Evolutionary conservation across 1,140 invertebrate species (phyloP), one percentile per base, ranked within the genome.

Genomic region (Uloborus diversus): DNA sequence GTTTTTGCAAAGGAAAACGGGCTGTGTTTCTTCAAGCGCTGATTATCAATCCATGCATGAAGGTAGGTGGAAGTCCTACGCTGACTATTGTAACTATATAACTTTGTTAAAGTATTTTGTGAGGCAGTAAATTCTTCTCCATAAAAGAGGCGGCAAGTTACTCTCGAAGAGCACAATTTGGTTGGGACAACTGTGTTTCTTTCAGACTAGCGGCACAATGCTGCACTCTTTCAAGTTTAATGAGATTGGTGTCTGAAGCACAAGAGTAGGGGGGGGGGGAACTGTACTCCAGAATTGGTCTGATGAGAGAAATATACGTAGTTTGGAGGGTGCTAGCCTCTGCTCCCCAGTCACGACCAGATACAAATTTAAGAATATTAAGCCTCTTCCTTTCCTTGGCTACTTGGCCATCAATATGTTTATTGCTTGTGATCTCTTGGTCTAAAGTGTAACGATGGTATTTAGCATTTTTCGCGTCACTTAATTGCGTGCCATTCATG

Each of bases 261-360:
- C 4, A 1, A 20, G 49, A 14, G 28, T 23, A 2, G 30, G 28
- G 17, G 30, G n/a, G n/a, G n/a, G 23, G 61, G 27, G 27, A 42
- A 42, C 11, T 7, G 28, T 64, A 42, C 37, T 64, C 61, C 37
- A 64, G 61, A 14, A 62, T 62, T 62, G 61, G 61, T 25, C 61
- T 62, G 27, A 62, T 20, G n/a, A 62, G 35, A 13, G 23, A 1
- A 64, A 42, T 14, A 27, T 35, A 64, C 1, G 61, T 64, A 42
- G 61, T 64, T 4, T 27, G 30, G 20, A 64, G 37, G 28, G 37
- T 42, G 37, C 7, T 62, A 33, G 61, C 61, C 1, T 33, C 61
- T n/a, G 2, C 61, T 35, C 61, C 4, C 2, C 61, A 64, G 4
- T 64, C 4, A 13, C 4, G 30, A 35, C 61, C 4, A 4, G 61